Conservation (phyloP, 1,140 invertebrate genomes). For the Mercenaria mercenaria region DNA sequence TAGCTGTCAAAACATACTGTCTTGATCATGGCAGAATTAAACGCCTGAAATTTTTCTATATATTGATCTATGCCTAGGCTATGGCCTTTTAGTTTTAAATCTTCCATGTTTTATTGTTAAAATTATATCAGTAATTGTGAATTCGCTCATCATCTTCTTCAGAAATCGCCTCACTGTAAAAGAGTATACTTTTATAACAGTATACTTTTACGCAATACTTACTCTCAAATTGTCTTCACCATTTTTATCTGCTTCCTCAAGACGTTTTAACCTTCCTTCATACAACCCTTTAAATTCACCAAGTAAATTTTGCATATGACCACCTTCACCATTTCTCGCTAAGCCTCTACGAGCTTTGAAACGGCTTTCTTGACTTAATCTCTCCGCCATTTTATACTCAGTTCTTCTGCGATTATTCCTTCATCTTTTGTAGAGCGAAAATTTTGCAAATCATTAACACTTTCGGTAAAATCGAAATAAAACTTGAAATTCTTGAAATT, state of each 20-base stretch:
- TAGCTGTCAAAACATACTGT: too few relatives aligned
- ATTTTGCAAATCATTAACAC: neutral
- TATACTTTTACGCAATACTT: too few relatives aligned
- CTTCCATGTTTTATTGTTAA: too few relatives aligned
- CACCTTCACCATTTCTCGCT: conserved; percentile 57
- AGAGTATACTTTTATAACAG: too few relatives aligned
- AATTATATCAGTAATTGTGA: too few relatives aligned
- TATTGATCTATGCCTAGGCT: too few relatives aligned
- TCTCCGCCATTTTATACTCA: conserved; percentile 47
- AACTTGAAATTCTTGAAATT: neutral
- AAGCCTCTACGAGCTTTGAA: neutral
- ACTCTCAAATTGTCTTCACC: conserved; percentile 82
- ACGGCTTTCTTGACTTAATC: conserved; percentile 22
- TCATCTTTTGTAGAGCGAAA: neutral
- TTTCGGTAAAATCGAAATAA: neutral
- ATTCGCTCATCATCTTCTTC: too few relatives aligned
- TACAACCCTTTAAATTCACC: conserved; percentile 83
- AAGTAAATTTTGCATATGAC: conserved; percentile 82
- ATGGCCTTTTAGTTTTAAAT: too few relatives aligned
- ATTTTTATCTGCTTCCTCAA: conserved; percentile 80
- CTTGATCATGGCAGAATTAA: too few relatives aligned
- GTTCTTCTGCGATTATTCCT: neutral
- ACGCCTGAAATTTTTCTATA: too few relatives aligned
- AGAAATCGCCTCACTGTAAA: too few relatives aligned
- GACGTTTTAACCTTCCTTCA: conserved; percentile 79